A percentile compares a stretch with the other conserved stretches of the same genome.
Conservation (phyloP, 2,797 vertebrate genomes). For the Sciurus vulgaris region DNA sequence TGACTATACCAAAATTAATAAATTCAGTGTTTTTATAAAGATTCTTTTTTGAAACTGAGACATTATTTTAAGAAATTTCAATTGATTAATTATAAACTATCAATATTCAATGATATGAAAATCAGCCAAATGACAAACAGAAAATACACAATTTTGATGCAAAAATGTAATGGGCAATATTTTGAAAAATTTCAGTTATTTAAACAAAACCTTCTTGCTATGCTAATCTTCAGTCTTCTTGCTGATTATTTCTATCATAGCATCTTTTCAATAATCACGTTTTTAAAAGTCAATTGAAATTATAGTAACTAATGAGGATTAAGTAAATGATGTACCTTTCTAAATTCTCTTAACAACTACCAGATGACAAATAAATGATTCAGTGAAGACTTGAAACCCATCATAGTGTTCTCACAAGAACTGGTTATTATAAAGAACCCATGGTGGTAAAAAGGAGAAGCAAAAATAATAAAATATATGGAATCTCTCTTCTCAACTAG, state of each 20-base stretch:
- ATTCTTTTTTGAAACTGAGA: not conserved
- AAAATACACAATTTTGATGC: not conserved
- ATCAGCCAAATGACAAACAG: not conserved
- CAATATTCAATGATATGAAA: constrained; percentile 20
- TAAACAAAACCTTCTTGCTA: constrained; percentile 54
- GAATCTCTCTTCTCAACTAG: constrained; percentile 23
- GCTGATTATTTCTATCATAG: constrained; percentile 18
- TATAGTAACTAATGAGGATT: constrained; percentile 20
- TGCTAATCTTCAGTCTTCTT: not conserved
- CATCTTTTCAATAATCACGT: constrained; percentile 18
- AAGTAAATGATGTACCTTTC: constrained; percentile 44
- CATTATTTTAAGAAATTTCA: not conserved
- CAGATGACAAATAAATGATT: constrained; percentile 24
- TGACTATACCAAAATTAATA: constrained; percentile 12
- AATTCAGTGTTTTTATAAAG: not conserved
- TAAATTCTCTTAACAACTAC: constrained; percentile 4
- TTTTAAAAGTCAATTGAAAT: constrained; percentile 52
- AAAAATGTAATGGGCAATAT: not conserved
- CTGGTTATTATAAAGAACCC: constrained; percentile 18
- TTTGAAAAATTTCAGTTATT: constrained; percentile 37
- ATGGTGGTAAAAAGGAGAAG: not conserved
- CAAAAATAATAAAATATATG: not conserved
- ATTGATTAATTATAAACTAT: not conserved
- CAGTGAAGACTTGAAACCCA: constrained; percentile 52
- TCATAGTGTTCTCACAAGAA: not conserved